Conservation (phyloP, 1,140 invertebrate species). For the Adoxophyes honmai region DNA sequence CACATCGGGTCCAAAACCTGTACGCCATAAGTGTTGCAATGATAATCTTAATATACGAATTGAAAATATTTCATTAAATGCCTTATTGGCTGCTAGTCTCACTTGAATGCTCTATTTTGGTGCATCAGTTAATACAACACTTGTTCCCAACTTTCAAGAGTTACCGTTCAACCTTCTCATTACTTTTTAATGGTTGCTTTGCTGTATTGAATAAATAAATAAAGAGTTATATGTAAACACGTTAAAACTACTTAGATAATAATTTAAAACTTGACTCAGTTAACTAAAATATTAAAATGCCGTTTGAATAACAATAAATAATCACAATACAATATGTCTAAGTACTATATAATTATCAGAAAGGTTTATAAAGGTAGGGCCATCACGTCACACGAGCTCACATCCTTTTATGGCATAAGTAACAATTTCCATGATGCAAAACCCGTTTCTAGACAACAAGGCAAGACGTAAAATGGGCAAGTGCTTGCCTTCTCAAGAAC, state of each 20-base stretch:
- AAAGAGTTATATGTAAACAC: not conserved
- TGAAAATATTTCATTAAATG: conserved; percentile 22
- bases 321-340: conserved; percentile 2
- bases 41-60: conserved; percentile 15
- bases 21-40: not conserved
- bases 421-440: too few species aligned
- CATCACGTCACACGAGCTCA: too few species aligned
- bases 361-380: too few species aligned
- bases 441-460: too few species aligned
- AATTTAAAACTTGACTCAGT: conserved; percentile 7
- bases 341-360: not conserved
- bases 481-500: too few species aligned
- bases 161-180: not conserved
- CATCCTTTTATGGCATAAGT: too few species aligned
- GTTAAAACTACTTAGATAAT: conserved; percentile 4
- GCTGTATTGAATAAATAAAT: not conserved
- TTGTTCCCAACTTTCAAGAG: conserved; percentile 40
- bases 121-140: conserved; percentile 35
- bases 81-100: conserved; percentile 41
- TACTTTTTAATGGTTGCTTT: conserved; percentile 4
- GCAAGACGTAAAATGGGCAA: too few species aligned
- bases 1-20: conserved; percentile 13
- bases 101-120: conserved; percentile 40
- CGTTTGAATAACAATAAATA: conserved; percentile 9
- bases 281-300: conserved; percentile 3